Evolutionary conservation across 2,113 vertebrate species (phyloP).

Genomic region (Oreotrochilus melanogaster): DNA sequence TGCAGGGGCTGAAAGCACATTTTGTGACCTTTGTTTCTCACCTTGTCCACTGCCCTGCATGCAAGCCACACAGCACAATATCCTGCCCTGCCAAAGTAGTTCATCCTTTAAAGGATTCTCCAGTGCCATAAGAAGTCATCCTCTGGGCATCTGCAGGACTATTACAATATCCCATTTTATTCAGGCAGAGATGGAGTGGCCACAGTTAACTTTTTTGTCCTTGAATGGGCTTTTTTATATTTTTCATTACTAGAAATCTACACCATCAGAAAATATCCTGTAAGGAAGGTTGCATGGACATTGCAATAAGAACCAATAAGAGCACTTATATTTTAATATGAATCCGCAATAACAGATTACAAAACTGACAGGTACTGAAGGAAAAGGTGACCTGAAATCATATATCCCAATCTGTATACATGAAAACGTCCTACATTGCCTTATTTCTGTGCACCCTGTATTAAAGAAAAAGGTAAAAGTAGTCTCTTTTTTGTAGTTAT

Average conservation of each 20-base stretch:
- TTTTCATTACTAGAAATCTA: not conserved
- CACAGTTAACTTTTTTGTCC: not conserved
- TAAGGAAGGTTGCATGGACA: not conserved
- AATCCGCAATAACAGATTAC: not conserved
- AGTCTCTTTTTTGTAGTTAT: not conserved
- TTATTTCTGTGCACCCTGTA: not conserved
- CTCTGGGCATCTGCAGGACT: not conserved
- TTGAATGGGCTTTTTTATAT: not conserved
- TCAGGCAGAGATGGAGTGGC: not conserved
- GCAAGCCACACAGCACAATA: fast-evolving
- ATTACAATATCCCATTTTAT: not conserved
- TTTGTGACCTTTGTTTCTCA: slow-evolving; percentile 3
- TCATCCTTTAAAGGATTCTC: not conserved
- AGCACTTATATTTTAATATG: not conserved
- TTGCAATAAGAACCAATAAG: not conserved
- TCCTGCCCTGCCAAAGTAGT: not conserved
- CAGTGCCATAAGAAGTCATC: not conserved
- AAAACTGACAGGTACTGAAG: not conserved
- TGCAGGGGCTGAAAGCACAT: not conserved
- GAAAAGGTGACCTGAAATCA: not conserved
- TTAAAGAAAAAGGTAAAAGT: not conserved
- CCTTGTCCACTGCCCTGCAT: not conserved
- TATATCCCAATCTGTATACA: not conserved
- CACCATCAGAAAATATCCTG: not conserved
- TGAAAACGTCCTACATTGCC: not conserved